Percentiles rank a stretch among this genome's conserved stretches.
These are phyloP conservation scores for Diaphora mendica DNA, from an alignment of 2,888 invertebrate genomes.

Conservation along the genomic window DNA sequence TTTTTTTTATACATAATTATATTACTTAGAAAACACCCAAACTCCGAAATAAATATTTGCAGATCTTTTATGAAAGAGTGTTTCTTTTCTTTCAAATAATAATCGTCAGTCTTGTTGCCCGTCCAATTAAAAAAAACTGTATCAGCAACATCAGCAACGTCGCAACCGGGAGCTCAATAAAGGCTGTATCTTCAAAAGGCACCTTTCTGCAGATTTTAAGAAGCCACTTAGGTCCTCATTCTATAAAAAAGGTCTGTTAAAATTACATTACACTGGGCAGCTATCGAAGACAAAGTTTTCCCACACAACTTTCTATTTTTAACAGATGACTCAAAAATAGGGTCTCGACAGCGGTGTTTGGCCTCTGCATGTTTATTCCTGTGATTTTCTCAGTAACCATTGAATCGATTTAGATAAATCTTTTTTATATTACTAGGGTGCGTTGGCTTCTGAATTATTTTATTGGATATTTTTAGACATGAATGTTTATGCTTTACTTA, in stretches of 20 bases:
- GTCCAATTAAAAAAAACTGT: not conserved
- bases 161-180: not conserved
- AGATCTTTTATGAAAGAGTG: too few species aligned
- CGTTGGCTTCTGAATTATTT: conserved; percentile 15
- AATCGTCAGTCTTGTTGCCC: not conserved
- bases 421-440: conserved; percentile 18
- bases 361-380: conserved; percentile 49
- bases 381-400: conserved; percentile 24
- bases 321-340: conserved; percentile 5
- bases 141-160: conserved; percentile 3
- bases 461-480: conserved; percentile 14
- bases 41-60: too few species aligned
- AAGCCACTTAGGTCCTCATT: not conserved
- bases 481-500: conserved; percentile 10
- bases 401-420: conserved; percentile 24
- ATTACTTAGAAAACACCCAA: too few species aligned
- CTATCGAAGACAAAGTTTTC: conserved; percentile 32
- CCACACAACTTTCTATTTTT: conserved; percentile 62
- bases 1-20: too few species aligned
- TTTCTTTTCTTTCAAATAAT: not conserved
- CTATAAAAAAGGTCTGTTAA: not conserved
- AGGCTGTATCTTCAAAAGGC: not conserved
- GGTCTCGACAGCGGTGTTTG: conserved; percentile 42
- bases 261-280: not conserved
- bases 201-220: not conserved